phyloP scores from a whole-genome alignment of 1,140 invertebrate genomes.

The Aphis gossypii region DNA sequence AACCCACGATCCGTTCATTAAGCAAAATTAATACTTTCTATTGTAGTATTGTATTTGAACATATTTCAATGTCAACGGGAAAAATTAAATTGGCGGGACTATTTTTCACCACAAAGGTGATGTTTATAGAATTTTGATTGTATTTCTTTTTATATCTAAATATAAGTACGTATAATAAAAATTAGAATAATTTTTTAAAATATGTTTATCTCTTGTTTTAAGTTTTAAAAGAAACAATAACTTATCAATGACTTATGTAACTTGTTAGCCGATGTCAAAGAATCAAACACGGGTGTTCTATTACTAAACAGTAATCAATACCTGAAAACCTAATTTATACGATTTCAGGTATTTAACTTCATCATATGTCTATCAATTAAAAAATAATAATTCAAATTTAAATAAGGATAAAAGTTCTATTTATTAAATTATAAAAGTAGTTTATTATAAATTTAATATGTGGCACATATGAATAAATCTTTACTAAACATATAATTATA shows the following conservation, averaged over 20 bases:
- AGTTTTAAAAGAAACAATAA: not conserved
- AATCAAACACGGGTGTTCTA: not conserved
- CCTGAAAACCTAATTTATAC: not conserved
- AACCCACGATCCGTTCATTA: constrained; percentile 44
- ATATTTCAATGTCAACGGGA: constrained; percentile 13
- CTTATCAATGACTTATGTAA: not conserved
- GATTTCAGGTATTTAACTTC: not conserved
- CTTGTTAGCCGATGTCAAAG: not conserved
- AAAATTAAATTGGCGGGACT: not conserved
- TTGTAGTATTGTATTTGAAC: not conserved
- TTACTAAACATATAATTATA: not conserved
- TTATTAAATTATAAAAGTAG: not conserved
- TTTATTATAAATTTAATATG: not conserved
- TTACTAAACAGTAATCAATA: not conserved
- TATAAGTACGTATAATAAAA: not conserved
- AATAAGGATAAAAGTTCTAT: not conserved
- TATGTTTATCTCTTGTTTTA: not conserved
- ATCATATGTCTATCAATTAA: not conserved
- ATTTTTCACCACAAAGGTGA: not conserved
- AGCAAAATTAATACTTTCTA: constrained; percentile 25
- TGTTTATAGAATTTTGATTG: not conserved
- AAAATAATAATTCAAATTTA: not conserved
- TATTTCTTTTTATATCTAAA: not conserved
- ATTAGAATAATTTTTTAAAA: not conserved
- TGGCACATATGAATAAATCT: not conserved